These are phyloP conservation scores for Canis aureus DNA, from an alignment of 2,113 vertebrate species.

Conservation along the genomic window DNA sequence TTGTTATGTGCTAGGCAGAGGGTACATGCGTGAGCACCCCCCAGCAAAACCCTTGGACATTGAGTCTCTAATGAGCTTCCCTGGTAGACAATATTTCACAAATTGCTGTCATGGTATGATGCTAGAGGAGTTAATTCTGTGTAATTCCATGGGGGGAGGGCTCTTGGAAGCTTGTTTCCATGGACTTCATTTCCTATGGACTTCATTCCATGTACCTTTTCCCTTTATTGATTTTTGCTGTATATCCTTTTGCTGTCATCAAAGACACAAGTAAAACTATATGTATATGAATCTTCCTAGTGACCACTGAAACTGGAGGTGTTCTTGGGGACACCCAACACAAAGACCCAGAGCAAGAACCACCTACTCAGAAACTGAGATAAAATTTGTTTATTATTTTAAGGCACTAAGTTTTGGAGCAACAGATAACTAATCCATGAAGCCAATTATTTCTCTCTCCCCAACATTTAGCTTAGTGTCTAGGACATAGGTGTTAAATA, in stretches of 20 bases:
- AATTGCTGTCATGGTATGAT: not conserved
- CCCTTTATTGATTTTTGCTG: not conserved
- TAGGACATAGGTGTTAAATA: constrained; percentile 7
- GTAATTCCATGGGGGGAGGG: not conserved
- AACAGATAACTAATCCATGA: not conserved
- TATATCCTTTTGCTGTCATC: not conserved
- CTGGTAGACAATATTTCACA: not conserved
- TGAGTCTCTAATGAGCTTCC: not conserved
- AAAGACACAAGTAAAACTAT: not conserved
- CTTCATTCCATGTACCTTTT: not conserved
- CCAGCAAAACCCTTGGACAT: not conserved
- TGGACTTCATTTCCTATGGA: not conserved
- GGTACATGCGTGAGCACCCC: not conserved
- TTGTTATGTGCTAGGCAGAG: not conserved
- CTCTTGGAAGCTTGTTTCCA: not conserved
- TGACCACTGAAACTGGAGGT: not conserved
- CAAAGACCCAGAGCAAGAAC: not conserved
- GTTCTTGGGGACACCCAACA: not conserved
- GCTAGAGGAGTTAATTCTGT: not conserved
- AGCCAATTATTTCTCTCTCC: not conserved
- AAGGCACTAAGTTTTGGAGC: not conserved
- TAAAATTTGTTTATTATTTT: constrained; percentile 21
- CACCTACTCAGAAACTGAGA: not conserved
- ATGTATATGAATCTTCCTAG: not conserved
- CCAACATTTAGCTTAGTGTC: not conserved